Base-by-base conservation (phyloP, 2,113 vertebrate genomes). In the Asarcornis scutulata region DNA sequence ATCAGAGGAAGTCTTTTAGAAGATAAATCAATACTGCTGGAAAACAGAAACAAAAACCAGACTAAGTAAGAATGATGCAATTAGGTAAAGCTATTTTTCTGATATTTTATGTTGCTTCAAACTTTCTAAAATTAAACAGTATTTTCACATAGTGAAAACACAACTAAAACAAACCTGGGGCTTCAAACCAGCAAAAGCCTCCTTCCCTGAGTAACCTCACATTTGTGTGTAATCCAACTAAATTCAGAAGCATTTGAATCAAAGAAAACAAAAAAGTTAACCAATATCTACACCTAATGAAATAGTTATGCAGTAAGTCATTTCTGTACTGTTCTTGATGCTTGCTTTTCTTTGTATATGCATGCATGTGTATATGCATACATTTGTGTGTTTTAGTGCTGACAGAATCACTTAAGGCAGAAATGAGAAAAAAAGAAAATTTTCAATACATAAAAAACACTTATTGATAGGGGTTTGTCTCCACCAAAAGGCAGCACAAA, bases 391-490 rank as follows among this genome's bases (percentile, higher is more conserved):
- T 87, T 96, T 96, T 85, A 86, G 50, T 40, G 42, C 36, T 91
- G 78, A 76, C 29, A 78, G 64, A 90, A 38, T 46, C 36, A 83
- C 48, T 92, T 81, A 72, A 59, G 50, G 82, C 56, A 96, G 48
- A 95, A 95, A 53, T 36, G 60, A 42, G 20, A 69, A 58, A 68
- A 69, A 4, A 13, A 7, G 3, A 44, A 26, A 46, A 6, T 93
- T 92, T 80, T 89, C 53, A 56, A 83, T 74, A 88, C 44, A 16
- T 31, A 80, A 96, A 95, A 88, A 53, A 3, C 56, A 77, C 15
- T 94, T 96, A 93, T 34, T 81, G 78, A 73, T 88, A 93, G 92
- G 56, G 81, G 75, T 97, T 97, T 97, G 88, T 98, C 95, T 98
- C 91, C 78, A 96, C 92, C 96, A 95, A 93, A 97, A 97, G 95